phyloP scores from a whole-genome alignment of 2,888 invertebrate genomes.

The Leptopilina myrica region DNA sequence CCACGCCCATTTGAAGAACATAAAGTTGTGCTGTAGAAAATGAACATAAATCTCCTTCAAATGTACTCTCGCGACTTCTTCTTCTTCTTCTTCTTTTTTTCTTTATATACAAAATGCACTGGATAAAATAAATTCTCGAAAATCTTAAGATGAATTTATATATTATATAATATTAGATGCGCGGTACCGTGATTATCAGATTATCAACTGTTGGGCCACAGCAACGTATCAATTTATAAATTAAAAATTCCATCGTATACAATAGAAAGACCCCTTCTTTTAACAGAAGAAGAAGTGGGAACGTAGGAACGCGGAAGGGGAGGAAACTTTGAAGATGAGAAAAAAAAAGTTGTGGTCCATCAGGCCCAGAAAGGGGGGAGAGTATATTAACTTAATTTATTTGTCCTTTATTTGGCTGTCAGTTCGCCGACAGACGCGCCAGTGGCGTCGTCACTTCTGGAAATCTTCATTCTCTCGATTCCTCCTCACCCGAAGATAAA shows the following conservation, averaged over 20 bases:
- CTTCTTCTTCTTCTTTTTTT: slow-evolving; percentile 44
- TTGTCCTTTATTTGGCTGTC: slow-evolving; percentile 76
- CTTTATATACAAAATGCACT: slow-evolving; percentile 39
- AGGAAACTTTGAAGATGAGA: slow-evolving; percentile 43
- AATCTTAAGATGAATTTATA: slow-evolving; percentile 58
- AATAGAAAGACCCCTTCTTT: slow-evolving; percentile 59
- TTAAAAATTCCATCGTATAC: slow-evolving; percentile 75
- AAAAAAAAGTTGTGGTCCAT: slow-evolving; percentile 31
- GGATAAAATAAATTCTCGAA: slow-evolving; percentile 63
- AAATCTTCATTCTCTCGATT: slow-evolving; percentile 62
- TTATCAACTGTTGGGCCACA: slow-evolving; percentile 57
- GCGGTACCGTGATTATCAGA: slow-evolving; percentile 42
- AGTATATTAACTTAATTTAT: slow-evolving; percentile 75
- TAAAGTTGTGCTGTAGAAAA: slow-evolving; percentile 42
- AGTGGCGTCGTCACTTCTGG: slow-evolving; percentile 66
- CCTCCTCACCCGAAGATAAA: slow-evolving; percentile 27
- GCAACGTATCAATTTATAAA: slow-evolving; percentile 74
- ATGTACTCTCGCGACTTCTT: slow-evolving; percentile 28
- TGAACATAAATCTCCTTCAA: slow-evolving; percentile 53
- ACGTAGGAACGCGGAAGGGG: slow-evolving; percentile 53
- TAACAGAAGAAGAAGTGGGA: slow-evolving; percentile 48
- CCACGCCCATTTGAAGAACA: slow-evolving; percentile 50
- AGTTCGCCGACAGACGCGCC: slow-evolving; percentile 66
- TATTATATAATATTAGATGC: slow-evolving; percentile 47
- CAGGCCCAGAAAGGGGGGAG: slow-evolving; percentile 42